Evolutionary conservation across 2,888 invertebrate species (phyloP), one percentile per base, ranked within the genome.

Genomic region (Pyrrhia umbra): DNA sequence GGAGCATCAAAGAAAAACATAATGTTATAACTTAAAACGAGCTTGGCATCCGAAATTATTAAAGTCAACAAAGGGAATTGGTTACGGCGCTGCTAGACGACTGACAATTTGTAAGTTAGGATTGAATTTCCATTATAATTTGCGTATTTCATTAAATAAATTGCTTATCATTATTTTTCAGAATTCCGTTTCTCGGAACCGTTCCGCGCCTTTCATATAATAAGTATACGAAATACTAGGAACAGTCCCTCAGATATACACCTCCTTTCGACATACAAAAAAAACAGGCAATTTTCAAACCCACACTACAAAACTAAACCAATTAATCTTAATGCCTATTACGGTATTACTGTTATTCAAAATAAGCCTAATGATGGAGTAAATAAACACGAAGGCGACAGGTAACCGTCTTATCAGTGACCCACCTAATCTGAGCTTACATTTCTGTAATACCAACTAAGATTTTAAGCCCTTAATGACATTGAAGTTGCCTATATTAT

Each of bases 401-500:
- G 54, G 51, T 51, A 45, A 59, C 40, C 52, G 42, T 51, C 57
- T 74, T 61, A 68, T 65, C 43, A 56, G 43, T 30, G 45, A 65
- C 58, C 55, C 45, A 21, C 27, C 58, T 69, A 68, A 74, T 74
- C 65, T 65, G 34, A 16, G 59, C 59, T 60, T 73, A 59, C 58
- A 65, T 64, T 58, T 47, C 47, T 42, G 61, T 61, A 61, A 58
- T 34, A 42, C 45, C 25, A 64, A 57, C 50, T 55, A 61, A 74
- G 61, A 74, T 54, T 62, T 69, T 69, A 59, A 65, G 69, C 49
- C 45, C 45, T 43, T 74, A 69, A 69, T 74, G 47, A 49, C 69
- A 74, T 74, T 74, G 69, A 74, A 69, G 65, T 74, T 64, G 37
- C 64, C 61, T 52, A 54, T 59, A 62, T 68, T 59, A n/a, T n/a